These are phyloP conservation scores for Heliconius congener DNA, from an alignment of 1,140 invertebrate genomes.

Conservation along the genomic window DNA sequence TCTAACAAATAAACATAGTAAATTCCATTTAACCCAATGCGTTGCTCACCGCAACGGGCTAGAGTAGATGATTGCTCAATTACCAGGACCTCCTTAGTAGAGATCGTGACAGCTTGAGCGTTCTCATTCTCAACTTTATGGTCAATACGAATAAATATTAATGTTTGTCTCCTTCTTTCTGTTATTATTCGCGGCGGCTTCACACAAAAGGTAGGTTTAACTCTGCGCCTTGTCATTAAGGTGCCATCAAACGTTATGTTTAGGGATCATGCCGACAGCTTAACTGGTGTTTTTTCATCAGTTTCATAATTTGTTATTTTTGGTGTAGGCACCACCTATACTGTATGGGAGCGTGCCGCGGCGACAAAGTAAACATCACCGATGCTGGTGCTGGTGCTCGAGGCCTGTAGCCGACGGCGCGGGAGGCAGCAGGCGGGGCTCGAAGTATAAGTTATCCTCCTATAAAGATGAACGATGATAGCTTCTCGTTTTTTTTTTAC, in stretches of 20 bases:
- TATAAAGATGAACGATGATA: slow-evolving; percentile 41
- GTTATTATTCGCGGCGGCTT: slow-evolving; percentile 64
- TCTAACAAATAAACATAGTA: slow-evolving; percentile 68
- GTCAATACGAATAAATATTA: slow-evolving; percentile 45
- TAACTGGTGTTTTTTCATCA: slow-evolving; percentile 76
- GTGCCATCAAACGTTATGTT: slow-evolving; percentile 79
- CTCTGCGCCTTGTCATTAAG: slow-evolving; percentile 79
- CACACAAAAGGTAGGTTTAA: slow-evolving; percentile 70
- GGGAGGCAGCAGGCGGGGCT: slow-evolving; percentile 41
- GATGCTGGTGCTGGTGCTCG: slow-evolving; percentile 46
- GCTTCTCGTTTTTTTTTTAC: slow-evolving; percentile 40
- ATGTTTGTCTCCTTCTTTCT: slow-evolving; percentile 34
- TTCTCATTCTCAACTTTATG: slow-evolving; percentile 47
- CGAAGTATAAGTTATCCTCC: slow-evolving; percentile 17
- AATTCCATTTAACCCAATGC: slow-evolving; percentile 75
- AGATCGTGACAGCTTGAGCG: slow-evolving; percentile 48
- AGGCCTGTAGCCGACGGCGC: slow-evolving; percentile 30
- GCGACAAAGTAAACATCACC: slow-evolving; percentile 76
- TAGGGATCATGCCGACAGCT: slow-evolving; percentile 77
- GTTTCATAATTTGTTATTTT: slow-evolving; percentile 79
- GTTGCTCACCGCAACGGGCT: slow-evolving; percentile 75
- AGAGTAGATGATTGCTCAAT: slow-evolving; percentile 81
- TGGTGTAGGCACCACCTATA: slow-evolving; percentile 54
- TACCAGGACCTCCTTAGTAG: slow-evolving; percentile 80
- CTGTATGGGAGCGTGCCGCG: slow-evolving; percentile 66